phyloP scores from a whole-genome alignment of 2,888 invertebrate genomes.

The Eurois occulta region DNA sequence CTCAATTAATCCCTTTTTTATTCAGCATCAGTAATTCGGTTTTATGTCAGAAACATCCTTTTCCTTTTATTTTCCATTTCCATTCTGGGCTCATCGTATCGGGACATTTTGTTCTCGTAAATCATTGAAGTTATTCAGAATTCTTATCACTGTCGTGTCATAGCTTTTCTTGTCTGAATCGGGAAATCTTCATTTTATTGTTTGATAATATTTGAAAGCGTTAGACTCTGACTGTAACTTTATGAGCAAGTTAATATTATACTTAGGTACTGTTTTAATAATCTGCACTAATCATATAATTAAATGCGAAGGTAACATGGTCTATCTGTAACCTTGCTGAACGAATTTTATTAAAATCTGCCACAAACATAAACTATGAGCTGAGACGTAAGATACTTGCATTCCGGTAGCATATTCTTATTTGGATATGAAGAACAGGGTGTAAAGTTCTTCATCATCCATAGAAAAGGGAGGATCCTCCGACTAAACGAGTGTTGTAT shows the following conservation, averaged over 20 bases:
- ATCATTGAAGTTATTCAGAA: constrained; percentile 15
- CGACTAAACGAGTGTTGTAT: background rate
- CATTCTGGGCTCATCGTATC: constrained; percentile 18
- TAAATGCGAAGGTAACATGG: background rate
- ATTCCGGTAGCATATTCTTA: background rate
- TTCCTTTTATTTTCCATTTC: constrained; percentile 11
- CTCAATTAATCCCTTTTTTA: constrained; percentile 2
- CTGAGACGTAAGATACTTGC: background rate
- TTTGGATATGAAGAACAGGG: background rate
- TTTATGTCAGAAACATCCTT: constrained; percentile 16
- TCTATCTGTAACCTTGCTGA: background rate
- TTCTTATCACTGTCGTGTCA: constrained; percentile 6
- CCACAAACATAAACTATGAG: background rate
- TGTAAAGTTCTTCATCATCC: background rate
- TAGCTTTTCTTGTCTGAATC: background rate
- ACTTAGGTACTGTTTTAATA: background rate
- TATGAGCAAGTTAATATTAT: background rate
- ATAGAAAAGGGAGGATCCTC: background rate
- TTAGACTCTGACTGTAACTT: background rate
- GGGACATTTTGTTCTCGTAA: constrained; percentile 14
- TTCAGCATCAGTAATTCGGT: constrained; percentile 19
- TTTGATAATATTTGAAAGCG: background rate
- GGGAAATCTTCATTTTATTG: background rate
- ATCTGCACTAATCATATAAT: background rate
- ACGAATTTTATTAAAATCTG: background rate